These are phyloP conservation scores for Phymanthus crucifer DNA, from an alignment of 92 coral and sea anemone species.

Conservation along the genomic window DNA sequence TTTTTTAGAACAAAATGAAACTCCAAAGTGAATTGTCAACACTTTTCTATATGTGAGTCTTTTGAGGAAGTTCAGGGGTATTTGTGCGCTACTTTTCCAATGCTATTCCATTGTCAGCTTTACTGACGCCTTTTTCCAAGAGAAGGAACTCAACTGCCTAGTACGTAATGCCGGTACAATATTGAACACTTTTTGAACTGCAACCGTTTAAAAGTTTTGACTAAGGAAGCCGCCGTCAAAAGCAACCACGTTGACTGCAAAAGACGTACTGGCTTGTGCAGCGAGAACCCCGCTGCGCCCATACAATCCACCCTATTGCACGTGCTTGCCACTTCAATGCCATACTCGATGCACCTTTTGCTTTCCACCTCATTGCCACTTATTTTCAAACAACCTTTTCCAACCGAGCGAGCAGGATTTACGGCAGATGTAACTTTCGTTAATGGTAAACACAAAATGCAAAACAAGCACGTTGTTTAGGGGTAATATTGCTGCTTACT, in stretches of 20 bases:
- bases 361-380: slow-evolving; percentile 29
- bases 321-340: slow-evolving; percentile 24
- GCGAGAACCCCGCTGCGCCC: background rate
- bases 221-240: slow-evolving; percentile 23
- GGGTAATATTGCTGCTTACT: slow-evolving; percentile 5
- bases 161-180: background rate
- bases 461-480: slow-evolving; percentile 11
- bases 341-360: slow-evolving; percentile 31
- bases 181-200: background rate
- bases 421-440: slow-evolving; percentile 22
- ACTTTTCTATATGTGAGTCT: too few species aligned
- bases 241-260: slow-evolving; percentile 27
- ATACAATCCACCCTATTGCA: slow-evolving; percentile 24
- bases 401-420: slow-evolving; percentile 13
- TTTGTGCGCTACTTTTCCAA: background rate
- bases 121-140: background rate
- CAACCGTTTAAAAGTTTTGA: background rate
- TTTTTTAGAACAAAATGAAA: background rate
- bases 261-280: slow-evolving; percentile 26
- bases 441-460: slow-evolving; percentile 24
- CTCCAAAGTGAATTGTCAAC: background rate
- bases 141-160: background rate
- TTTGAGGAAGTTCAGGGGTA: background rate
- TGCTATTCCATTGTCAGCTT: background rate
- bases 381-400: slow-evolving; percentile 12